Percentiles rank a stretch among this genome's conserved stretches.
These are phyloP conservation scores for Pantherophis vulpinus DNA, from an alignment of 2,797 vertebrate genomes.

Conservation along the genomic window DNA sequence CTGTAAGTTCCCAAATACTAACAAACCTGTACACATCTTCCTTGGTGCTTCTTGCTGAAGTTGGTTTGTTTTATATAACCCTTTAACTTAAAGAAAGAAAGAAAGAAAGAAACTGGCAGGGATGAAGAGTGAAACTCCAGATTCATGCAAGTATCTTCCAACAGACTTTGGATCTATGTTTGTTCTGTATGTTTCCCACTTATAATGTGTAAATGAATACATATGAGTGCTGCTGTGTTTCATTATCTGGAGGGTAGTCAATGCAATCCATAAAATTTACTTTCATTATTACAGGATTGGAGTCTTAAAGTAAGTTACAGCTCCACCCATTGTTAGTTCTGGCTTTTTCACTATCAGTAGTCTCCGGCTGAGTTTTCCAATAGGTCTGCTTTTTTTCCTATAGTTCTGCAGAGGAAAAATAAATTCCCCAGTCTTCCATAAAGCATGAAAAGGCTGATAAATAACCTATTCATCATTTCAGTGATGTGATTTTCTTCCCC, in stretches of 20 bases:
- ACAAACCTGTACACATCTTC: not conserved
- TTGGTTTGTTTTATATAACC: not conserved
- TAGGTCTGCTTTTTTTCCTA: not conserved
- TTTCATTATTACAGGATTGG: not conserved
- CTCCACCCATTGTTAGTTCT: not conserved
- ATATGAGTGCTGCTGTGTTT: not conserved
- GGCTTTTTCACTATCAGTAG: not conserved
- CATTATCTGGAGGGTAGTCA: not conserved
- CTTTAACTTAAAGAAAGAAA: not conserved
- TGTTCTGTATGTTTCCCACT: not conserved
- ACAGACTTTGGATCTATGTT: not conserved
- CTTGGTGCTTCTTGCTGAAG: not conserved
- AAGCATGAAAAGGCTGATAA: not conserved
- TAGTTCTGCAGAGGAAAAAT: not conserved
- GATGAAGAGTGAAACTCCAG: not conserved
- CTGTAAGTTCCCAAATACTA: not conserved
- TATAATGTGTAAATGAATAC: not conserved
- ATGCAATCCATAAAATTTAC: not conserved
- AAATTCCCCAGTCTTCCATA: not conserved
- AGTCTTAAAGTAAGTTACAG: not conserved
- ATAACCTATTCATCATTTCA: not conserved
- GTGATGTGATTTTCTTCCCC: not conserved
- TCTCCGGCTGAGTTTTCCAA: not conserved
- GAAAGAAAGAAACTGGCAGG: not conserved
- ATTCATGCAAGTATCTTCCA: not conserved